Base-by-base conservation (phyloP, 2,888 invertebrate genomes). In the Patella pellucida region DNA sequence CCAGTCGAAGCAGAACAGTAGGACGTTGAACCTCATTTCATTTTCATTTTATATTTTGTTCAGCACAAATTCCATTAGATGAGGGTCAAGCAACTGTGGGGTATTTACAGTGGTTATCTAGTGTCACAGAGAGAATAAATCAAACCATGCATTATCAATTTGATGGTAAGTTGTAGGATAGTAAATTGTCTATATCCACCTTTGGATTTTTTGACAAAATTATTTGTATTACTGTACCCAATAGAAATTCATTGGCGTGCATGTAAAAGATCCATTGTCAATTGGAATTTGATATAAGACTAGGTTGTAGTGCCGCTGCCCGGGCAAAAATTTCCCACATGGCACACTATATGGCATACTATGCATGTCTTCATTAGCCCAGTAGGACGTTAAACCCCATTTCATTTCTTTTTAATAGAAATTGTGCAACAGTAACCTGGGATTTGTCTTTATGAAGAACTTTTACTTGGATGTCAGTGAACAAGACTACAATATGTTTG, bases 51-150 rank as follows among this genome's bases (percentile, higher is more conserved):
- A 12, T 19, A 19, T 23, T 69, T 72, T 23, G 12, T 72, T 4
- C 68, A 76, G 78, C 71, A n/a, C 76, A 68, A 50, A 69, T 79
- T 67, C 80, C 83, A 50, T 75, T 89, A 12, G 90, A 90, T 75
- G 91, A 91, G 80, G 79, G 76, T 11, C 78, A 82, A 41, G 83
- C 87, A 1, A 90, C 88, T 71, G 89, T 93, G 79, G 89, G 85
- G 41, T 95, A 95, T 89, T 91, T 93, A 14, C 93, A 94, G 71
- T 96, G 96, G 95, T 91, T 95, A 69, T 93, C 94, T 2, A 94
- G 94, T 85, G 94, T 95, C 16, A 95, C 95, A 14, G 95, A 96
- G 88, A 92, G 94, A 41, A 94, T 96, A 73, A 95, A 95, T 91
- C 94, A 94, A 81, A 93, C 94, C 16, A 94, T 95, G 93, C 94